Percentiles rank a stretch among this genome's conserved stretches.
These are phyloP conservation scores for Sitophilus oryzae DNA, from an alignment of 1,140 invertebrate genomes.

Conservation along the genomic window DNA sequence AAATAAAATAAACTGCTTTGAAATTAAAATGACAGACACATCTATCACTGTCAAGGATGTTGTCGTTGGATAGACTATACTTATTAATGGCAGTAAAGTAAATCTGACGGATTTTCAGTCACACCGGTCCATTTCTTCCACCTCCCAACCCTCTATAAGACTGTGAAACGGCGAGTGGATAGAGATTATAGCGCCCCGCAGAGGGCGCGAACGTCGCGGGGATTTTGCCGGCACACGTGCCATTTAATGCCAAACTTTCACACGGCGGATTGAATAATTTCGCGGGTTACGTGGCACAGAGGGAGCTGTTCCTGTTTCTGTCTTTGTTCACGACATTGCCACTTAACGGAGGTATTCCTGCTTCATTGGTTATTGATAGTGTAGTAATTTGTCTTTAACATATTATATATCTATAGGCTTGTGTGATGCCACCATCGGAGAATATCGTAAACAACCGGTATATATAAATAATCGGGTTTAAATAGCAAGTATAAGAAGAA, in stretches of 20 bases:
- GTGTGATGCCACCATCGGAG: too few relatives aligned
- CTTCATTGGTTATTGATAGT: constrained; percentile 25
- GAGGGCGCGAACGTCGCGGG: not conserved
- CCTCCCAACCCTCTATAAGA: not conserved
- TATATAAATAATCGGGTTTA: too few relatives aligned
- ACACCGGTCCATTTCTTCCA: not conserved
- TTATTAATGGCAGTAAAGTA: too few relatives aligned
- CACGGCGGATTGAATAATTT: constrained; percentile 23
- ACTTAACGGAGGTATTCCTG: constrained; percentile 13
- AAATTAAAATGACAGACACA: too few relatives aligned
- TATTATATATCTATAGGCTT: too few relatives aligned
- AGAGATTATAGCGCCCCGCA: not conserved
- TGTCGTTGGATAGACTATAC: too few relatives aligned
- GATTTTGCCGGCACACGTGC: constrained; percentile 2
- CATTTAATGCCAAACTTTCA: constrained; percentile 12
- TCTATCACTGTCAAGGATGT: too few relatives aligned
- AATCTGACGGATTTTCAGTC: too few relatives aligned
- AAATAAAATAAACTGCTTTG: too few relatives aligned
- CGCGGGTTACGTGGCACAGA: not conserved
- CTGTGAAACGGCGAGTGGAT: not conserved
- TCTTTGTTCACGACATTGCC: constrained; percentile 1
- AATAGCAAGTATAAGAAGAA: too few relatives aligned
- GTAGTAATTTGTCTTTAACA: too few relatives aligned
- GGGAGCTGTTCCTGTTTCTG: not conserved
- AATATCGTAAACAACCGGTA: too few relatives aligned